phyloP scores from a whole-genome alignment of 2,113 vertebrate species.

The Gallinago media region DNA sequence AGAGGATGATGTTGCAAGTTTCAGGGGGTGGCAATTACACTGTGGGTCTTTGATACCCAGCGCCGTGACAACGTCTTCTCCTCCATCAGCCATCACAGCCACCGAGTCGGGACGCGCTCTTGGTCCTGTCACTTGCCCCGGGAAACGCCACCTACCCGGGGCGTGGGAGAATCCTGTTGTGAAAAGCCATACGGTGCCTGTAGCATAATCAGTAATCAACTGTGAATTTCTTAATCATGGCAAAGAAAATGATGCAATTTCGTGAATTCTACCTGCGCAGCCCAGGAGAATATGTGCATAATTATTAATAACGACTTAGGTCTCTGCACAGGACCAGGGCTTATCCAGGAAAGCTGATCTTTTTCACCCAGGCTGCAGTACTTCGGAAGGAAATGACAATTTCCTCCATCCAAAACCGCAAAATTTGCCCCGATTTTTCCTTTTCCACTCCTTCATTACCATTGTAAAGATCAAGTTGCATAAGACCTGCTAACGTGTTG shows the following conservation, averaged over 20 bases:
- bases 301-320: constrained; percentile 23
- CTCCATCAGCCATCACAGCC: constrained; percentile 27
- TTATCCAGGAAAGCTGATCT: neutral
- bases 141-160: constrained; percentile 5
- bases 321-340: neutral
- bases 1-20: no score
- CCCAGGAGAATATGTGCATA: constrained; percentile 28
- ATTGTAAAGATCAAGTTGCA: neutral
- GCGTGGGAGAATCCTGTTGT: constrained; percentile 28
- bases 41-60: constrained; percentile 31
- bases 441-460: neutral
- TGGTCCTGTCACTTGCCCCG: neutral
- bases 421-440: neutral
- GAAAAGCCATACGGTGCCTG: constrained; percentile 50
- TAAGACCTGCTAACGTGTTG: neutral
- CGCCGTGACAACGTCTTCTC: constrained; percentile 39
- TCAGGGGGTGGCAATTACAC: no score
- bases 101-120: constrained; percentile 38
- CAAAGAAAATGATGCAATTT: constrained; percentile 59
- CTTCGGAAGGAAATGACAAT: neutral
- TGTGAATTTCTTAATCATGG: constrained; percentile 63
- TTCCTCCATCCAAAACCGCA: neutral
- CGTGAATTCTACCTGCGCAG: constrained; percentile 45
- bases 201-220: constrained; percentile 62
- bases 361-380: neutral